These are phyloP conservation scores for Sylvia borin DNA, from an alignment of 2,797 vertebrate species.

Conservation along the genomic window DNA sequence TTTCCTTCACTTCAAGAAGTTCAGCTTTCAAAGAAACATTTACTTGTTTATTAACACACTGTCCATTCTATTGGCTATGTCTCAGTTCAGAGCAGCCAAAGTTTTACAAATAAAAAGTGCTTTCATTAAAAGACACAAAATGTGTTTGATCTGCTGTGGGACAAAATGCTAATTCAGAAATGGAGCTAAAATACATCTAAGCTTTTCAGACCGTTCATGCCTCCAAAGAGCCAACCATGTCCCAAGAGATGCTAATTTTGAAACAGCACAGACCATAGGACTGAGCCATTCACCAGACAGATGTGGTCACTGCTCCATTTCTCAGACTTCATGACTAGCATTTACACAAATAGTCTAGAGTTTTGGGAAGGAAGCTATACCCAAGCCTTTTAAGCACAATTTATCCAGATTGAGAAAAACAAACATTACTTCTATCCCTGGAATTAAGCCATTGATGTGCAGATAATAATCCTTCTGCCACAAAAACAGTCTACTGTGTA, in stretches of 20 bases:
- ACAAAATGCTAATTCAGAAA: constrained; percentile 23
- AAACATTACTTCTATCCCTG: constrained; percentile 1
- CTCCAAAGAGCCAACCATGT: constrained; percentile 4
- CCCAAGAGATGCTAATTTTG: constrained; percentile 46
- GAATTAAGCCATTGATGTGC: constrained; percentile 28
- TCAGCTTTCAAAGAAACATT: constrained; percentile 26
- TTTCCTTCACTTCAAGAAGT: not conserved
- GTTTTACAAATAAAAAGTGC: not conserved
- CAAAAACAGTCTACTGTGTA: not conserved
- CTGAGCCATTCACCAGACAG: constrained; percentile 20
- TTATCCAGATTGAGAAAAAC: not conserved
- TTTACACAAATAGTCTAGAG: constrained; percentile 36
- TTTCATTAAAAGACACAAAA: constrained; percentile 36
- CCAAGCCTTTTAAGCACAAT: constrained; percentile 16
- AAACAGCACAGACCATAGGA: constrained; percentile 42
- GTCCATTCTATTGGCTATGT: not conserved
- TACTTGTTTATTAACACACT: not conserved
- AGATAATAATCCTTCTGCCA: constrained; percentile 4
- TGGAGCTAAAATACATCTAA: constrained; percentile 20
- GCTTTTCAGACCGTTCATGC: constrained; percentile 18
- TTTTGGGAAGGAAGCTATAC: not conserved
- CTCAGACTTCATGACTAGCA: constrained; percentile 17
- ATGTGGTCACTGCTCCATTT: not conserved
- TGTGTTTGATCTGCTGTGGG: not conserved
- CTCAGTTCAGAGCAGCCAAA: not conserved